These are phyloP conservation scores for Delphinus delphis DNA, from an alignment of 2,113 vertebrate genomes.

Conservation along the genomic window DNA sequence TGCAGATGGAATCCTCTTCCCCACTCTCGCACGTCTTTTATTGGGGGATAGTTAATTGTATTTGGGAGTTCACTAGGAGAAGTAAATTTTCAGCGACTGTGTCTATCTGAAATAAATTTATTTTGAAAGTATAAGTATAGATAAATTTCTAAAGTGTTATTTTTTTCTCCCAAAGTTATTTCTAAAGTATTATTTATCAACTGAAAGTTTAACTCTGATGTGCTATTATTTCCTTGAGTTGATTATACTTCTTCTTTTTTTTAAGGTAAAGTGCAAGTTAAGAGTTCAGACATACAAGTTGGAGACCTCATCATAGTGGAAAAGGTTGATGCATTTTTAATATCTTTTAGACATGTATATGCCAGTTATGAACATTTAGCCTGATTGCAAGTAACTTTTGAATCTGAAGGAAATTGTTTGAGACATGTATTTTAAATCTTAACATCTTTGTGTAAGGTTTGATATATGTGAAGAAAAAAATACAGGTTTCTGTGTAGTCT, in stretches of 20 bases:
- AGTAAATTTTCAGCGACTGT: neutral
- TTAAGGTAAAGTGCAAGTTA: constrained; percentile 96
- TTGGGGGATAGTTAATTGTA: neutral
- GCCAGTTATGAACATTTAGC: constrained; percentile 23
- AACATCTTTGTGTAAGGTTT: constrained; percentile 19
- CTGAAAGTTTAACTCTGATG: constrained; percentile 62
- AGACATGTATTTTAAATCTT: constrained; percentile 66
- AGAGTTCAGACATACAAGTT: constrained; percentile 99
- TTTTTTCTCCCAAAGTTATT: neutral
- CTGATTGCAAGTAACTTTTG: constrained; percentile 59
- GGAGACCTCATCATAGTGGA: constrained; percentile 99
- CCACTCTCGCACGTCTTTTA: neutral
- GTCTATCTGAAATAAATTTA: neutral
- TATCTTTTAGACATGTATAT: constrained; percentile 76
- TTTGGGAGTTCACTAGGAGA: neutral
- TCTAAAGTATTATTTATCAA: neutral
- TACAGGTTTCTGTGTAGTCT: neutral
- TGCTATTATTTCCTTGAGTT: constrained; percentile 66
- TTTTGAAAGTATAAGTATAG: neutral
- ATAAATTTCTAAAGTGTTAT: neutral
- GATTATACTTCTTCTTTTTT: constrained; percentile 80
- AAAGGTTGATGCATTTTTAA: constrained; percentile 90
- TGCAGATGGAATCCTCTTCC: neutral
- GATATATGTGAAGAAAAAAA: neutral
- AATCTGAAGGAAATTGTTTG: constrained; percentile 62